Base-by-base conservation (phyloP, 2,888 invertebrate genomes). In the Colostygia pectinataria region DNA sequence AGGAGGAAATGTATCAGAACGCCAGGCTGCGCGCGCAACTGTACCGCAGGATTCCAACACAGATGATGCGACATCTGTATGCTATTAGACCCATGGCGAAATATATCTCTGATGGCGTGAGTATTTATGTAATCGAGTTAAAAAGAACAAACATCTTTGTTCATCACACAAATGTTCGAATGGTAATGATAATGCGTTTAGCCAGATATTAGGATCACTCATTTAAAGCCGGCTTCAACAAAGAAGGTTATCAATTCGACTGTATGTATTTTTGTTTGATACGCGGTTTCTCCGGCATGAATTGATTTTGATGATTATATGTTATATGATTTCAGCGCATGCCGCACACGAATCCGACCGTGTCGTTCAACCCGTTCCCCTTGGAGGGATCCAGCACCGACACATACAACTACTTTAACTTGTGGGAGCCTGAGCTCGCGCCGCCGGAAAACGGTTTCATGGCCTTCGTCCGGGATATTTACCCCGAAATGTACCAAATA, bases 51-150 rank as follows among this genome's bases (percentile, higher is more conserved):
- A 64, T 65, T 59, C 82, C 80, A 0, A 36, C 48, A 0, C 66
- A 80, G 40, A 59, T 83, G 1, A 28, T 62, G 1, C 75, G 84
- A 0, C 83, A 85, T 37, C 40, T 84, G 1, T 54, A 59, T 38
- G 49, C 75, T 3, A 68, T 85, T 7, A 59, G 55, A 15, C 49
- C 74, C 0, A 75, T 85, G 74, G 45, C 74, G 0, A 55, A 58
- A 1, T 67, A 81, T 1, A 55, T 85, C 0, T 55, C 74, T 0
- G 83, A 82, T 2, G 63, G 63, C 49, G 82, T 81, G 57, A 61
- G 74, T 63, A 5, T 18, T 15, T 10, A 7, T 41, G n/a, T n/a
- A n/a, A n/a, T n/a, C n/a, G n/a, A n/a, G n/a, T n/a, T n/a, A n/a
- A n/a, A n/a, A n/a, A n/a, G n/a, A n/a, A n/a, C n/a, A n/a, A n/a